phyloP scores from a whole-genome alignment of 1,140 invertebrate genomes.

The Drosophila fuyamai region DNA sequence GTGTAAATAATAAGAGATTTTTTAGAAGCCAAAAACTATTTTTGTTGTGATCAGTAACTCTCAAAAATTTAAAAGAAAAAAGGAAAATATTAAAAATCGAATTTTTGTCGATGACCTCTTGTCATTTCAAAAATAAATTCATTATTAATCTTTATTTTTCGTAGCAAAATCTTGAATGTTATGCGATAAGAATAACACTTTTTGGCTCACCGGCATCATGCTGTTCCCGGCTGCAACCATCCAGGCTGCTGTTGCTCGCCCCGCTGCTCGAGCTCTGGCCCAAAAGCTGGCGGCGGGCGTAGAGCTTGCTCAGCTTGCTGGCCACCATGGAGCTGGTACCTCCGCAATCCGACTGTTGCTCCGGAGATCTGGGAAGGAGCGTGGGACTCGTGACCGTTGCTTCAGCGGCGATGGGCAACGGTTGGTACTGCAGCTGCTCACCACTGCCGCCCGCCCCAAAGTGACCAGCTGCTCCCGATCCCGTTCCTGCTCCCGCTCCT shows the following conservation, averaged over 20 bases:
- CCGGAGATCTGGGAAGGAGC: slow-evolving; percentile 22
- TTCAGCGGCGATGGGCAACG: slow-evolving; percentile 55
- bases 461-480: slow-evolving; percentile 51
- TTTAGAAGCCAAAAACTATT: too few relatives aligned
- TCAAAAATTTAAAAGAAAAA: too few relatives aligned
- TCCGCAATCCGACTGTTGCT: slow-evolving; percentile 19
- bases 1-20: too few relatives aligned
- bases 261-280: slow-evolving; percentile 52
- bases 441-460: slow-evolving; percentile 52
- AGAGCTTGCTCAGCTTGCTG: slow-evolving; percentile 76
- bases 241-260: slow-evolving; percentile 50
- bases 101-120: too few relatives aligned
- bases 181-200: too few relatives aligned
- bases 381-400: slow-evolving; percentile 28
- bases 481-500: not conserved
- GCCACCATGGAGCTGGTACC: slow-evolving; percentile 27
- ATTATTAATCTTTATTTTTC: too few relatives aligned
- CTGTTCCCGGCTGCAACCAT: slow-evolving; percentile 47
- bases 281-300: slow-evolving; percentile 65
- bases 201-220: slow-evolving; percentile 57
- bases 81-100: too few relatives aligned
- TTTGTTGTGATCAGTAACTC: too few relatives aligned
- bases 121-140: too few relatives aligned
- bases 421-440: slow-evolving; percentile 71
- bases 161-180: too few relatives aligned